Evolutionary conservation across 2,888 invertebrate genomes (phyloP), one percentile per base, ranked within the genome.

Genomic region (Parnassius mnemosyne): DNA sequence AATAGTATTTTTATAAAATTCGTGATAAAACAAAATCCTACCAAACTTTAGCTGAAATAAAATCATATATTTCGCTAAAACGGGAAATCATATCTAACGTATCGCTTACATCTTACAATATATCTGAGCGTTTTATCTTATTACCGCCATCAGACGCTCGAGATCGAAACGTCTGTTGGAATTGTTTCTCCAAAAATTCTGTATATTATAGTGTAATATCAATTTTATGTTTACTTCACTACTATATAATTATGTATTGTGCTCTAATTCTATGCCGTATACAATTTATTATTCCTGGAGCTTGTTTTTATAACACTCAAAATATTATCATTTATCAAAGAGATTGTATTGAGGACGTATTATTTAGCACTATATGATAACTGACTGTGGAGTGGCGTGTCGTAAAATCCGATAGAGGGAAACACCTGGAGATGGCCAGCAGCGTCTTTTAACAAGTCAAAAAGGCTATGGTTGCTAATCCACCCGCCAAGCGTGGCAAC

Each of bases 171-270:
- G 71, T 66, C 57, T 67, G 69, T 69, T 69, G 69, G 69, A 69
- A 71, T 69, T 68, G 69, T 69, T 71, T 69, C 67, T 62, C 66
- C 65, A 57, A 67, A 69, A 69, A 66, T 57, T 55, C 51, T 11
- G 13, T 12, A 20, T 53, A 41, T 9, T 3, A 9, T 9, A 41
- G 10, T 41, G 10, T 25, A 11, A 11, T 46, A 20, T 51, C 49
- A 13, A 49, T 49, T 49, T 49, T 49, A 13, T 49, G 49, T 49
- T 49, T 49, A 9, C 16, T 49, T 49, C n/a, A 3, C 11, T 51
- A 3, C 51, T 25, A 13, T 11, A 5, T 51, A 51, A 25, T 51
- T 51, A 7, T 12, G 5, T 51, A 51, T 51, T 51, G 16, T 11
- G 46, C 11, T 3, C 46, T 46, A 3, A 46, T 46, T 46, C n/a